A percentile compares a stretch with the other conserved stretches of the same genome.
phyloP scores from a whole-genome alignment of 1,140 invertebrate species.

The Coelopa frigida region DNA sequence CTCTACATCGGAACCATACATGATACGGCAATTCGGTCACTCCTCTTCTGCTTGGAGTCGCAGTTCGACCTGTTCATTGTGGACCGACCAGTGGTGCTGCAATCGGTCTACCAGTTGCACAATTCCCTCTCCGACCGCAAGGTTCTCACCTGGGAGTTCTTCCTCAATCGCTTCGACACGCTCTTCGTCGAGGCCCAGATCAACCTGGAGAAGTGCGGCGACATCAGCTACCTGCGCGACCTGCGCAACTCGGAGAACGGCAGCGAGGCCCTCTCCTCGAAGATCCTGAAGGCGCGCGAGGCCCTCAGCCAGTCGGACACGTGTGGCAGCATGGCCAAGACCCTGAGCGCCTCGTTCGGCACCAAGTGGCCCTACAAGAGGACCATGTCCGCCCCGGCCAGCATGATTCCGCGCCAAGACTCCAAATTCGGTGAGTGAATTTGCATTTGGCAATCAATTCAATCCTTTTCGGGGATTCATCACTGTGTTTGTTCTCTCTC shows the following conservation, averaged over 20 bases:
- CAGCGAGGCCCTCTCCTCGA: slow-evolving; percentile 81
- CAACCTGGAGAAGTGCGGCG: slow-evolving; percentile 72
- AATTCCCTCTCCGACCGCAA: slow-evolving; percentile 85
- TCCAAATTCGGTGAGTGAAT: slow-evolving; percentile 60
- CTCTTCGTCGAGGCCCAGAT: slow-evolving; percentile 94
- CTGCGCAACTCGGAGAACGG: slow-evolving; percentile 81
- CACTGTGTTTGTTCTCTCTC: background rate
- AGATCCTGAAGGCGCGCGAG: slow-evolving; percentile 83
- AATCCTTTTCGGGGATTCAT: background rate
- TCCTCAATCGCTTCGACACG: slow-evolving; percentile 93
- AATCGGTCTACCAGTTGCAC: slow-evolving; percentile 89
- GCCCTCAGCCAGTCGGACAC: slow-evolving; percentile 66
- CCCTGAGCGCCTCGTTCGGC: slow-evolving; percentile 82
- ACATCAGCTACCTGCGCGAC: slow-evolving; percentile 78
- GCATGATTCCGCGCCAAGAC: slow-evolving; percentile 69
- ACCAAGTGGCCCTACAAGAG: slow-evolving; percentile 93
- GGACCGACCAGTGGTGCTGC: slow-evolving; percentile 95
- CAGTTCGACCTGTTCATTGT: slow-evolving; percentile 93
- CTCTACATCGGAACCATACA: slow-evolving; percentile 92
- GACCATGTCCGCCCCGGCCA: slow-evolving; percentile 82
- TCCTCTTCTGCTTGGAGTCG: slow-evolving; percentile 80
- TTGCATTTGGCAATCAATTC: background rate
- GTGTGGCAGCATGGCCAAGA: slow-evolving; percentile 57
- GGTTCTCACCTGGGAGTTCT: slow-evolving; percentile 96
- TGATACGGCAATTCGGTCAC: slow-evolving; percentile 71